Conservation (phyloP, 64 coral and sea anemone genomes). For the Catalaphyllia jardinei region DNA sequence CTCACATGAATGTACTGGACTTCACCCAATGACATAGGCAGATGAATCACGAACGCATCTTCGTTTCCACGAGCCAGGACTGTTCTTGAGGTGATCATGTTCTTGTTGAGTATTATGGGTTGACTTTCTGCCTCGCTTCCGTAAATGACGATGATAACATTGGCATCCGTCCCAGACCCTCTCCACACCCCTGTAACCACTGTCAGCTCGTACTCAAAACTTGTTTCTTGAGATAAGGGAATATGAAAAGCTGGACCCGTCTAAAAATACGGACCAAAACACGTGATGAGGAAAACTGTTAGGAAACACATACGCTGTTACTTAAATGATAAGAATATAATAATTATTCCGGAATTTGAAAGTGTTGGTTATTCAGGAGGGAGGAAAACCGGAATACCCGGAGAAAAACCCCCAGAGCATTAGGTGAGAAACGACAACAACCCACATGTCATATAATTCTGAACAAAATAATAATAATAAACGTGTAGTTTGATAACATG, state of each 20-base stretch:
- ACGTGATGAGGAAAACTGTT: not conserved
- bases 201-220: conserved; percentile 42
- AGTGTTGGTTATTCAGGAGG: too few species aligned
- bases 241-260: conserved; percentile 42
- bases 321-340: too few species aligned
- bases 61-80: conserved; percentile 49
- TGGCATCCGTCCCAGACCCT: conserved; percentile 50
- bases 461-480: too few species aligned
- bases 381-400: too few species aligned
- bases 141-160: conserved; percentile 42
- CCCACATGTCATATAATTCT: too few species aligned
- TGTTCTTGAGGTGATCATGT: conserved; percentile 30
- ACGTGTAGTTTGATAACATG: too few species aligned
- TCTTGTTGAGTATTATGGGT: conserved; percentile 28
- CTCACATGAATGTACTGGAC: conserved; percentile 40
- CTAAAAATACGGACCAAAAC: not conserved
- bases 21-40: conserved; percentile 29
- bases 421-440: too few species aligned
- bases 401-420: too few species aligned
- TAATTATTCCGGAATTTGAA: too few species aligned
- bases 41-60: conserved; percentile 40
- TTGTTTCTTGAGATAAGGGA: not conserved
- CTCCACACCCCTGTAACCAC: conserved; percentile 52
- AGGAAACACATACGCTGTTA: too few species aligned
- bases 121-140: conserved; percentile 42